A percentile compares a stretch with the other conserved stretches of the same genome.
Evolutionary conservation across 2,888 invertebrate genomes (phyloP).

Genomic region (Drosophila mayaguana): DNA sequence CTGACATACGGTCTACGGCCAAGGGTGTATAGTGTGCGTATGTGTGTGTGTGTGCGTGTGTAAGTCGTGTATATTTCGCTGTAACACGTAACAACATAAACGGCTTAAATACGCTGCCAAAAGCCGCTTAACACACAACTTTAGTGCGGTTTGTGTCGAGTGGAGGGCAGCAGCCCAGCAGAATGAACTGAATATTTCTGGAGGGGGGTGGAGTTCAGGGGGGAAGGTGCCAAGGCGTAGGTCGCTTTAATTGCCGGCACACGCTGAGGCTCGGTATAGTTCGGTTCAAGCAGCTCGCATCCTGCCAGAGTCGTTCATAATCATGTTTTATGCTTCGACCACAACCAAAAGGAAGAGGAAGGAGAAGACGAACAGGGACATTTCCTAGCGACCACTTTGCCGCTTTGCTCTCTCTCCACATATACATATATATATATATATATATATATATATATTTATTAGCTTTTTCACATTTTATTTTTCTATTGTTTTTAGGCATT

Average conservation of each 20-base stretch:
- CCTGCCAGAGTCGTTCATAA: constrained; percentile 42
- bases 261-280: constrained; percentile 12
- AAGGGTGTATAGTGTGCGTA: constrained; percentile 7
- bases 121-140: constrained; percentile 74
- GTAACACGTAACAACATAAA: constrained; percentile 64
- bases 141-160: constrained; percentile 59
- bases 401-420: neutral
- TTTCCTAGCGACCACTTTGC: neutral
- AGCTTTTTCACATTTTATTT: constrained; percentile 40
- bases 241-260: constrained; percentile 53
- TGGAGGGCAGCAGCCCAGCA: neutral
- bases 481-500: constrained; percentile 27
- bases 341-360: constrained; percentile 29
- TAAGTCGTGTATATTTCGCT: constrained; percentile 50
- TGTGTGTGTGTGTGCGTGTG: constrained; percentile 14
- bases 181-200: neutral
- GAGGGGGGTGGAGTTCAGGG: neutral
- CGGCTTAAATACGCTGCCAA: constrained; percentile 70
- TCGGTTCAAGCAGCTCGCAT: neutral
- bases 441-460: constrained; percentile 52
- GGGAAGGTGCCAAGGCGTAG: constrained; percentile 17
- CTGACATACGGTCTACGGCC: constrained; percentile 47
- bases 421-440: constrained; percentile 6
- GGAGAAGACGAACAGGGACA: constrained; percentile 12
- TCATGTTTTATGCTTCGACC: constrained; percentile 64